Base-by-base conservation (phyloP, 2,888 invertebrate species). In the Amblyteles armatorius region DNA sequence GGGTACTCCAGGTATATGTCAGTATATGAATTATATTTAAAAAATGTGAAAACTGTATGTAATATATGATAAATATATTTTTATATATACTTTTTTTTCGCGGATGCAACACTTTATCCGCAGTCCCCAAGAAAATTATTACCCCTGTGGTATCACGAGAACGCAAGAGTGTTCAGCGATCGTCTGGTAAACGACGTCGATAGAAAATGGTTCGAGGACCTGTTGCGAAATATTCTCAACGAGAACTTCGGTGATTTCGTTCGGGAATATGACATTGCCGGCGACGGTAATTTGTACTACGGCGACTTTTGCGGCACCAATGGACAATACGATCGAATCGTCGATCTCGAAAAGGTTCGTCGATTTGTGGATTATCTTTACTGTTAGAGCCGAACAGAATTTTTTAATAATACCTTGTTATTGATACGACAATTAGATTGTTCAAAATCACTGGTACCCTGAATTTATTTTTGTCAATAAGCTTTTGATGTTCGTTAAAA, bases 131-230 rank as follows among this genome's bases (percentile, higher is more conserved):
- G 95, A 4, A 95, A 96, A 44, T 95, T 97, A 86, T 95, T 96
- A 57, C 95, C 97, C n/a, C 94, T 98, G 13, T 98, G 98, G 98
- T 97, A 97, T 88, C 98, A 98, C 92, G 98, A 98, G 93, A 97
- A 97, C 74, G 96, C 97, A 93, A 95, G 98, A 7, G 97, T 98
- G 0, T 98, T 97, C 91, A 97, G 97, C 91, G 98, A 98, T 92
- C 96, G 98, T 5, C 94, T 98, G n/a, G 96, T 97, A 0, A 97
- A 97, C 91, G 96, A 96, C 6, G 95, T 94, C 36, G 98, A 98
- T 91, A 95, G 97, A 40, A 89, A 94, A 40, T 98, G 98, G 97
- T 96, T 98, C 88, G 95, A 95, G 87, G 92, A 94, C 76, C 93
- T 97, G 19, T 93, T 97, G 1, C 93, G 94, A 6, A 91, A 92